Conservation (phyloP, 2,113 vertebrate species). For the Piaya cayana region DNA sequence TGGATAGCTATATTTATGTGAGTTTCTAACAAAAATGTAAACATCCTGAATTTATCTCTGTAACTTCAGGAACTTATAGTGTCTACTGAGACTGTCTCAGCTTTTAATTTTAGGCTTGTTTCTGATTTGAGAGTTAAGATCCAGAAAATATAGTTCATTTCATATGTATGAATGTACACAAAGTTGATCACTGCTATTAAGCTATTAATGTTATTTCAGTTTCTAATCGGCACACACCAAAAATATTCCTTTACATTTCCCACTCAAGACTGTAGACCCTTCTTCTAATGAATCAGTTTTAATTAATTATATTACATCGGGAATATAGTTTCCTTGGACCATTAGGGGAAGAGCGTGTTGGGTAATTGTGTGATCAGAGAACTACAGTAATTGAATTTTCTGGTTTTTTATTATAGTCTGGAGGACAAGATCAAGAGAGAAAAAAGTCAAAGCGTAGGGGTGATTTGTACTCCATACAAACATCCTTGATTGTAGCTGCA, state of each 20-base stretch:
- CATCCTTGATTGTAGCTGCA: conserved; percentile 94
- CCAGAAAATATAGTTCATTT: not conserved
- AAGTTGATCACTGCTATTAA: not conserved
- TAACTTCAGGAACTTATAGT: not conserved
- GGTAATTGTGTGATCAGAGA: not conserved
- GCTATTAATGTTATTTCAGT: not conserved
- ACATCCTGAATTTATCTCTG: not conserved
- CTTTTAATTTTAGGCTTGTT: not conserved
- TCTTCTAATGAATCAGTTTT: not conserved
- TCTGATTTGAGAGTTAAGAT: conserved; percentile 18
- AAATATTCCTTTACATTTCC: not conserved
- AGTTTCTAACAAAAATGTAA: not conserved
- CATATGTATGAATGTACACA: not conserved
- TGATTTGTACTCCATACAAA: conserved; percentile 97
- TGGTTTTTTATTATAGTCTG: conserved; percentile 82
- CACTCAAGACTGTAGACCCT: not conserved
- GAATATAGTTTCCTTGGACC: not conserved
- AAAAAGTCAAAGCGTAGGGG: conserved; percentile 94
- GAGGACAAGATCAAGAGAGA: conserved; percentile 96
- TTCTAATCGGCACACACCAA: not conserved
- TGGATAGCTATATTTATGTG: not conserved
- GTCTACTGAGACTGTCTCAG: not conserved
- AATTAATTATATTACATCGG: not conserved
- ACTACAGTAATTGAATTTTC: not conserved
- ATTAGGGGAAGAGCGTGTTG: not conserved